These are phyloP conservation scores for Phoeniculus purpureus DNA, from an alignment of 2,797 vertebrate species.

Conservation along the genomic window DNA sequence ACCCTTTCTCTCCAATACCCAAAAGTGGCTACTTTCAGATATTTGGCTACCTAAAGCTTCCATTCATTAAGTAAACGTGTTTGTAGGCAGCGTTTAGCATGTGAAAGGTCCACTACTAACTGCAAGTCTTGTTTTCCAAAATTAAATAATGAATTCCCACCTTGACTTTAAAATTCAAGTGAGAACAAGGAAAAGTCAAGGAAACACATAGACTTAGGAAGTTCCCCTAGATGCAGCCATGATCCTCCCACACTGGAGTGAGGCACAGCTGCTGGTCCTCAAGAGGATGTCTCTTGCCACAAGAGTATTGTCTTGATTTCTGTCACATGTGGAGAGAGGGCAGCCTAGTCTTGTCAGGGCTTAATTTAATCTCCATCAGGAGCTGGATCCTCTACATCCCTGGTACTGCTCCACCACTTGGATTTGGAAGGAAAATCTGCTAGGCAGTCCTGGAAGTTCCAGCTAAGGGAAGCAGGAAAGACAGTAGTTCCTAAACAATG, in stretches of 20 bases:
- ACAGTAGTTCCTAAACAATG: background rate
- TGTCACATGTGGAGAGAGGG: background rate
- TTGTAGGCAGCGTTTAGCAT: background rate
- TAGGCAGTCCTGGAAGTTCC: background rate
- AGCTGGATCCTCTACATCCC: accelerated
- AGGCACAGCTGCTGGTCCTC: background rate
- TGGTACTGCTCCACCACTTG: background rate
- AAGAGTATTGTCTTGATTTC: background rate
- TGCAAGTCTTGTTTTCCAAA: background rate
- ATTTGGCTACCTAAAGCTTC: background rate
- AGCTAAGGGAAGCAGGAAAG: background rate
- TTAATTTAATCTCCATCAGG: background rate
- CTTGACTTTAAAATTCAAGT: background rate
- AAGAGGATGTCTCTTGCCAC: background rate
- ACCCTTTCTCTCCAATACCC: background rate
- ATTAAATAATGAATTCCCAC: background rate
- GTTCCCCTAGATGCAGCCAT: background rate
- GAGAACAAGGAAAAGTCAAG: background rate
- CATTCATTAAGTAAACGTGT: background rate
- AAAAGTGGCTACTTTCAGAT: background rate
- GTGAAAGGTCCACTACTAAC: background rate
- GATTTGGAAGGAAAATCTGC: background rate
- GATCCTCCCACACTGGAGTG: background rate
- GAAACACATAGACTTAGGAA: accelerated
- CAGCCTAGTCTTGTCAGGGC: background rate